A percentile compares a stretch with the other conserved stretches of the same genome.
Evolutionary conservation across 2,797 vertebrate species (phyloP).

Genomic region (Sebastes vulpes): DNA sequence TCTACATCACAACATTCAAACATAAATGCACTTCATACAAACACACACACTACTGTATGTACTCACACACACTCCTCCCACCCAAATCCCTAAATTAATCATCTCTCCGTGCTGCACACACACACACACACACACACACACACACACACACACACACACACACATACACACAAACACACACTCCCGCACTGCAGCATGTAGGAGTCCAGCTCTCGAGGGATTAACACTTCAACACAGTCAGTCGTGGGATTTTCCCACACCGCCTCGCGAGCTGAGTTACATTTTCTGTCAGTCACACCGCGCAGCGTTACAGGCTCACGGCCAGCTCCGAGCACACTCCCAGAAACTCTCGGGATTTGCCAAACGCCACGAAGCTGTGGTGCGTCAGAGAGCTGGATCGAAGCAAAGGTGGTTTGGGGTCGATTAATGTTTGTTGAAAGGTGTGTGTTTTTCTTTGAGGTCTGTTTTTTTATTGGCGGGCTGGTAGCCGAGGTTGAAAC

Average conservation of each 20-base stretch:
- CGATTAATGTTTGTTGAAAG: constrained; percentile 36
- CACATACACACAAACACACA: not conserved
- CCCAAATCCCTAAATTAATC: constrained; percentile 48
- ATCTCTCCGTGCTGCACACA: constrained; percentile 28
- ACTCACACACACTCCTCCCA: constrained; percentile 11
- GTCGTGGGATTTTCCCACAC: constrained; percentile 69
- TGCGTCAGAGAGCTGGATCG: not conserved
- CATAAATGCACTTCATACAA: not conserved
- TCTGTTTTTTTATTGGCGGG: not conserved
- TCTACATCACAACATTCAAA: not conserved
- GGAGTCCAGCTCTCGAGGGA: constrained; percentile 56
- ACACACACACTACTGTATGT: not conserved
- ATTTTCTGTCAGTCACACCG: constrained; percentile 57
- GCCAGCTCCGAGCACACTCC: constrained; percentile 16
- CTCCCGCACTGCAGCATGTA: constrained; percentile 13
- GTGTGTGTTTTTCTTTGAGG: constrained; percentile 23
- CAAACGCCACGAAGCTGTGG: constrained; percentile 4
- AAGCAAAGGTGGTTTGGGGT: constrained; percentile 1
- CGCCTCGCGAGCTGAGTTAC: constrained; percentile 40
- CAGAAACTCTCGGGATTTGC: constrained; percentile 18
- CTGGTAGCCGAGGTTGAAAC: not conserved
- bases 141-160: not conserved
- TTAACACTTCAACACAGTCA: constrained; percentile 67
- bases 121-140: not conserved
- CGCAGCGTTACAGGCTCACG: constrained; percentile 2